Base-by-base conservation (phyloP, 2,113 vertebrate species). In the Mola mola region DNA sequence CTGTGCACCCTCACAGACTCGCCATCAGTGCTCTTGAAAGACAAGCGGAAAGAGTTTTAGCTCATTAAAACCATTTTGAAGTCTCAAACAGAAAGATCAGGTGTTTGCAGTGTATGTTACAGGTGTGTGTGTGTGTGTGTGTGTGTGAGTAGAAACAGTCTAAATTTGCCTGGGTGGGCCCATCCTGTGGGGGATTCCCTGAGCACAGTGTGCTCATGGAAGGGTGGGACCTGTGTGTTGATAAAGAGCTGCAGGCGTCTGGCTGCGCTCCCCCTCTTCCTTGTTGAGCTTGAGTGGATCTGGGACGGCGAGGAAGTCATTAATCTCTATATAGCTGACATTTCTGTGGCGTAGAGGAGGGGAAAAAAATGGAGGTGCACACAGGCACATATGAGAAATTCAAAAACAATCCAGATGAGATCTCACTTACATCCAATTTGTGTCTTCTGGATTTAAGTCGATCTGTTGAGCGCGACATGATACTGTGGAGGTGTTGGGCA, bases 311-410 rank as follows among this genome's bases (percentile, higher is more conserved):
- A 80, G 75, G 81, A 85, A 86, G 84, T 88, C 78, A 82, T 90
- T 90, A 85, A 90, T 89, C 89, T 88, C 67, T 72, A 88, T 90
- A 75, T 82, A 83, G 79, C 56, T 87, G 89, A 87, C 69, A 64
- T 61, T 72, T 74, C 24, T 2, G 78, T 25, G 60, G 67, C 68
- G 73, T 15, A 58, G 60, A 41, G 60, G 56, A 59, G 49, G 46
- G 12, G 31, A 67, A 76, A 75, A 68, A 61, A 65, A 79, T 53
- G 17, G 50, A 10, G 69, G 53, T 51, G 50, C 34, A 80, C 43
- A 36, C 40, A 51, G 44, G 40, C 36, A 29, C 25, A n/a, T n/a
- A n/a, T n/a, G n/a, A n/a, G n/a, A n/a, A n/a, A n/a, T 38, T 38
- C 25, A 58, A 59, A 71, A 62, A 8, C 34, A 37, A 50, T 29